phyloP scores from a whole-genome alignment of 2,113 vertebrate genomes.

The Pluvialis apricaria region DNA sequence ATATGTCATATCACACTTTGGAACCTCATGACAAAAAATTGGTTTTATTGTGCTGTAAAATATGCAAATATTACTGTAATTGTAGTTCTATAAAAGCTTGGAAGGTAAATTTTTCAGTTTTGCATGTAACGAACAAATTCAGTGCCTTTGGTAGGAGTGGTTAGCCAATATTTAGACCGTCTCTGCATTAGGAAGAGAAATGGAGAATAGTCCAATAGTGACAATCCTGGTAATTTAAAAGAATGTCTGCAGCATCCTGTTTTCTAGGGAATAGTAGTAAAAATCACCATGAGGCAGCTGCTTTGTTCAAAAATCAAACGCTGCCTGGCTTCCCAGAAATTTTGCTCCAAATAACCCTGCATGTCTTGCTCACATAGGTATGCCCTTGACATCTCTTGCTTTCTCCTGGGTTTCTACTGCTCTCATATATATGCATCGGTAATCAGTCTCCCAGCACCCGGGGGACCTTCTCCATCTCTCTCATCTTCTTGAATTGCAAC shows the following conservation, averaged over 20 bases:
- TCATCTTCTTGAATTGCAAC: conserved; percentile 54
- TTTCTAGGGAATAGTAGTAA: background rate
- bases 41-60: background rate
- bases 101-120: background rate
- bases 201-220: background rate
- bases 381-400: background rate
- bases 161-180: background rate
- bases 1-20: background rate
- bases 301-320: background rate
- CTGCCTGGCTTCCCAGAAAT: background rate
- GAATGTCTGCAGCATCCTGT: background rate
- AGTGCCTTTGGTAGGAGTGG: background rate
- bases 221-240: background rate
- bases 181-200: background rate
- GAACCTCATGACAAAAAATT: background rate
- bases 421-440: background rate
- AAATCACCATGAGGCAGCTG: background rate
- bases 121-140: background rate
- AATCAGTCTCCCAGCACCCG: conserved; percentile 19
- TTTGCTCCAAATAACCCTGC: background rate
- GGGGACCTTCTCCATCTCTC: conserved; percentile 24
- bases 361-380: background rate
- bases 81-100: background rate
- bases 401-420: background rate
- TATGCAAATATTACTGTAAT: background rate